Evolutionary conservation across 1,140 invertebrate genomes (phyloP).

Genomic region (Sitobion miscanthi): DNA sequence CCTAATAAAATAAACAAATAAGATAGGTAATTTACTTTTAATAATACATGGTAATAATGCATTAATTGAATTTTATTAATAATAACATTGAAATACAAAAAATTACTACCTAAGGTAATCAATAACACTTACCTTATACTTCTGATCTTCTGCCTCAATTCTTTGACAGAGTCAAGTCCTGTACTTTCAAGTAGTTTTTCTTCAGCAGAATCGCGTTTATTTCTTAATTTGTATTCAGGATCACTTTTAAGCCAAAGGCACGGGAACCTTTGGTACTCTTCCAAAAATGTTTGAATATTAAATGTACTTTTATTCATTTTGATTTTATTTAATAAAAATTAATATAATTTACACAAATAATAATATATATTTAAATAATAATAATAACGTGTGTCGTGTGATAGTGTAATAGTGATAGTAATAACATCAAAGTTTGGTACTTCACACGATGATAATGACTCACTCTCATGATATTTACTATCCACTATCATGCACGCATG

Average conservation of each 20-base stretch:
- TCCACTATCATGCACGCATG: too few relatives aligned
- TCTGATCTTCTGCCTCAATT: constrained; percentile 11
- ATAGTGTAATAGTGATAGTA: too few relatives aligned
- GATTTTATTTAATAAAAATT: background rate
- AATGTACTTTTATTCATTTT: background rate
- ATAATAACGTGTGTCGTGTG: too few relatives aligned
- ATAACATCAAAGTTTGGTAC: too few relatives aligned
- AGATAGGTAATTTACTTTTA: background rate
- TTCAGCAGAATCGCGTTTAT: background rate
- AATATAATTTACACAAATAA: constrained; percentile 24
- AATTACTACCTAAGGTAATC: background rate
- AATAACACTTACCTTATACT: background rate
- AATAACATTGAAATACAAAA: background rate
- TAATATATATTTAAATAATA: too few relatives aligned
- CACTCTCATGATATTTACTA: too few relatives aligned
- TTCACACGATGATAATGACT: too few relatives aligned
- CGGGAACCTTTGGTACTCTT: background rate
- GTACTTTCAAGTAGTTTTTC: constrained; percentile 14
- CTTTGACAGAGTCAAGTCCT: background rate
- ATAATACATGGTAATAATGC: background rate
- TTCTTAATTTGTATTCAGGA: background rate
- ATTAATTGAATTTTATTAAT: background rate
- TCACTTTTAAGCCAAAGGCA: background rate
- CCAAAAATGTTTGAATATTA: constrained; percentile 19
- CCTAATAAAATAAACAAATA: background rate